Evolutionary conservation across 2,113 vertebrate species (phyloP), one percentile per base, ranked within the genome.

Genomic region (Alexandromys fortis): DNA sequence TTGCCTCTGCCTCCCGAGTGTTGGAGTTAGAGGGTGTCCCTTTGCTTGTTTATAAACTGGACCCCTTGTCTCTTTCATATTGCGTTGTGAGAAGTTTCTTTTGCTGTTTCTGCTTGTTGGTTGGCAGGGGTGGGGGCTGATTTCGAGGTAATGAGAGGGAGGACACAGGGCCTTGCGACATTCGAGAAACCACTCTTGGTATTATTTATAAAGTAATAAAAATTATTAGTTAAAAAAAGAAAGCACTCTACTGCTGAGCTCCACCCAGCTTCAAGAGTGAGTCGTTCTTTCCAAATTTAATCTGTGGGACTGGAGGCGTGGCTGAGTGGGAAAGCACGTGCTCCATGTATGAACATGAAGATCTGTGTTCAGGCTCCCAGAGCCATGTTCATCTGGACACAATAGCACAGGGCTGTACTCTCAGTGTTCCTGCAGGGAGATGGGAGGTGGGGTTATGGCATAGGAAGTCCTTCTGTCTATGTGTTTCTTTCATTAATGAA

Each of bases 261-360:
- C 2, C 13, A 3, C 42, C 17, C 5, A 35, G 28, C 42, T 42
- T 22, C 28, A 77, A 79, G 86, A n/a, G 63, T 58, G 76, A 91
- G 45, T 77, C 58, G n/a, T 76, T 93, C 58, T 90, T 92, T 83
- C 55, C 63, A 79, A 83, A 85, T 35, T 67, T 28, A 72, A 87
- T 68, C 49, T n/a, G 21, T 58, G 35, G 52, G n/a, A 55, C 12
- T 82, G 21, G 52, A 58, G 76, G 12, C 55, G 1, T 33, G 7
- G 47, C 47, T 19, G 30, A 5, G 16, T 35, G 47, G 19, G 9
- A 52, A 52, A 79, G 47, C 2, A 13, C 7, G 7, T 49, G 13
- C 76, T 76, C 21, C 55, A 58, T 58, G 12, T 76, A 33, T 35
- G 4, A 55, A 35, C 33, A 12, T 2, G 9, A 24, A 11, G 33